Evolutionary conservation across 1,140 invertebrate genomes (phyloP).

Genomic region (Sipha flava): DNA sequence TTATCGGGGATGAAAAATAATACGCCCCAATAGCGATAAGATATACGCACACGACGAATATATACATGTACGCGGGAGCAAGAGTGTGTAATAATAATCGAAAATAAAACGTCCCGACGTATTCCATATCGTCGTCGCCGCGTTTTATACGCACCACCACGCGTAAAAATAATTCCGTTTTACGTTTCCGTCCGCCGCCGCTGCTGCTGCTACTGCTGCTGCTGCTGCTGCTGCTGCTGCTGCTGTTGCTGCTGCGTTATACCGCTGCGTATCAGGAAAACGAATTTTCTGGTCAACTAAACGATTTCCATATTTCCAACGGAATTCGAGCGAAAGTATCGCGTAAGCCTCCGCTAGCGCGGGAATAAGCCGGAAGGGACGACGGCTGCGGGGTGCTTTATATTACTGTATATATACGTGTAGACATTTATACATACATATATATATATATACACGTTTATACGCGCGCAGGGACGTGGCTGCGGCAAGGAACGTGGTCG

Average conservation of each 20-base stretch:
- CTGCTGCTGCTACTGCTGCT: background rate
- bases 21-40: too few relatives aligned
- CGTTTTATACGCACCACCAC: background rate
- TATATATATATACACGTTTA: background rate
- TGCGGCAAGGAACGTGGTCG: background rate
- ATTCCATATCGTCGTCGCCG: too few relatives aligned
- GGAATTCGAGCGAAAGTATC: conserved; percentile 23
- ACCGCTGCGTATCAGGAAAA: conserved; percentile 1
- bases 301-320: conserved; percentile 30
- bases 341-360: background rate
- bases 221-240: background rate
- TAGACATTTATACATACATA: background rate
- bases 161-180: background rate
- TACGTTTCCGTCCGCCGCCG: background rate
- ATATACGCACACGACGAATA: background rate
- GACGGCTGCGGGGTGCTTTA: background rate
- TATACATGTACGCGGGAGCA: too few relatives aligned
- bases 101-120: background rate
- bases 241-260: background rate
- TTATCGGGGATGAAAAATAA: background rate
- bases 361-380: background rate
- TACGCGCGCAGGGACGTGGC: background rate
- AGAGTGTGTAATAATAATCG: background rate
- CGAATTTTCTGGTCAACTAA: conserved; percentile 31
- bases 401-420: background rate